Evolutionary conservation across 1,140 invertebrate species (phyloP).

Genomic region (Pissodes strobi): DNA sequence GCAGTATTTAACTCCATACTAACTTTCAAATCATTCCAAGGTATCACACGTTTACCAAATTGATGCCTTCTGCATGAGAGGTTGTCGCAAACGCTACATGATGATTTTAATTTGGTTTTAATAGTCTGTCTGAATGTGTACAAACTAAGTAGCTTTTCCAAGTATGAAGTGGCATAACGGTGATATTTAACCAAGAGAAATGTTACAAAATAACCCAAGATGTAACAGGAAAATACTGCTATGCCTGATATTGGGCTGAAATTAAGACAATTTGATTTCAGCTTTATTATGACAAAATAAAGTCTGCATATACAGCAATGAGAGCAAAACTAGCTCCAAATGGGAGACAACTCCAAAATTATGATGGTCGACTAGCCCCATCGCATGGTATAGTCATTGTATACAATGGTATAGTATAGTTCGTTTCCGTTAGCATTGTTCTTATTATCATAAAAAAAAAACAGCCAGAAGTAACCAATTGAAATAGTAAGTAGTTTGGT

Average conservation of each 20-base stretch:
- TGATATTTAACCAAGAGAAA: slow-evolving; percentile 42
- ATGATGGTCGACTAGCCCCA: too few species aligned
- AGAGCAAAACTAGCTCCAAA: too few species aligned
- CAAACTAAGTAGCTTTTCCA: slow-evolving; percentile 44
- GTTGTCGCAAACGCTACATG: slow-evolving; percentile 52
- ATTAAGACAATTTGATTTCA: slow-evolving; percentile 4
- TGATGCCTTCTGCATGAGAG: slow-evolving; percentile 60
- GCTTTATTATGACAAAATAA: too few species aligned
- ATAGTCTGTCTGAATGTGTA: slow-evolving; percentile 38
- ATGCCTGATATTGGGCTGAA: slow-evolving; percentile 30
- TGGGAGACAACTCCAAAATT: too few species aligned
- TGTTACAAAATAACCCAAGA: slow-evolving; percentile 36
- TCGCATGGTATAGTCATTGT: too few species aligned
- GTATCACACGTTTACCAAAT: slow-evolving; percentile 57
- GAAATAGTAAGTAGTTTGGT: too few species aligned
- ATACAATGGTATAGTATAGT: too few species aligned
- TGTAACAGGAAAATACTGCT: slow-evolving; percentile 36
- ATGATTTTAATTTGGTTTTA: slow-evolving; percentile 38
- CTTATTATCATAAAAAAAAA: too few species aligned
- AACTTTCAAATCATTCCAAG: slow-evolving; percentile 69
- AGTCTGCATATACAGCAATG: too few species aligned
- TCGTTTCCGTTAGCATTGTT: too few species aligned
- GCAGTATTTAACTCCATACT: slow-evolving; percentile 68
- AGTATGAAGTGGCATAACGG: slow-evolving; percentile 12
- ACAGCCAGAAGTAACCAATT: too few species aligned